Evolutionary conservation across 1,140 invertebrate genomes (phyloP).

Genomic region (Formica selysi): DNA sequence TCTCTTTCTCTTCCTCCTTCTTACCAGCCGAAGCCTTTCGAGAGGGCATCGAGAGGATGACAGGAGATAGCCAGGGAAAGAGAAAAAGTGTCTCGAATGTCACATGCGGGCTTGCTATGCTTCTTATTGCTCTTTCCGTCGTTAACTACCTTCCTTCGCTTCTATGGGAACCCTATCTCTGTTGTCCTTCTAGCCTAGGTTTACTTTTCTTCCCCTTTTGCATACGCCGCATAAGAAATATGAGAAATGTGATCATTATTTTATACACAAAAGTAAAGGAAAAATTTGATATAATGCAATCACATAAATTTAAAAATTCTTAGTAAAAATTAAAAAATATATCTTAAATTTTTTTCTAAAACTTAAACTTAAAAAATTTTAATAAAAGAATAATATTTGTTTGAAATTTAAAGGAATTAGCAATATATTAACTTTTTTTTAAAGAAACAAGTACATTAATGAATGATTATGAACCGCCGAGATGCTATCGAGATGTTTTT

Average conservation of each 20-base stretch:
- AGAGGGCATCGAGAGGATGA: conserved; percentile 39
- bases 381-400: neutral
- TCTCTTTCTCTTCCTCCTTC: conserved; percentile 62
- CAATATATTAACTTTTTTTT: neutral
- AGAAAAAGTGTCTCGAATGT: conserved; percentile 73
- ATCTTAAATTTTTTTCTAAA: neutral
- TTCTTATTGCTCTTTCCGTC: conserved; percentile 58
- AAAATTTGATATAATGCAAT: neutral
- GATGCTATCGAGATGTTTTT: conserved; percentile 20
- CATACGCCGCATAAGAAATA: neutral
- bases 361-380: neutral
- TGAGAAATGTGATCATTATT: neutral
- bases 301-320: neutral
- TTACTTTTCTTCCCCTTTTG: conserved; percentile 7
- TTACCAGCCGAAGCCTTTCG: conserved; percentile 54
- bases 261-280: neutral
- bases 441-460: neutral
- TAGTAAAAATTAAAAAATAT: neutral
- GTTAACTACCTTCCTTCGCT: conserved; percentile 51
- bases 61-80: conserved; percentile 35
- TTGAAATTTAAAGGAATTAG: neutral
- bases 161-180: conserved; percentile 11
- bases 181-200: neutral
- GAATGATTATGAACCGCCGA: neutral
- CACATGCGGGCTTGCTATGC: conserved; percentile 75